A percentile compares a stretch with the other conserved stretches of the same genome.
These are phyloP conservation scores for Oxycera nigricornis DNA, from an alignment of 2,888 invertebrate species.

Conservation along the genomic window DNA sequence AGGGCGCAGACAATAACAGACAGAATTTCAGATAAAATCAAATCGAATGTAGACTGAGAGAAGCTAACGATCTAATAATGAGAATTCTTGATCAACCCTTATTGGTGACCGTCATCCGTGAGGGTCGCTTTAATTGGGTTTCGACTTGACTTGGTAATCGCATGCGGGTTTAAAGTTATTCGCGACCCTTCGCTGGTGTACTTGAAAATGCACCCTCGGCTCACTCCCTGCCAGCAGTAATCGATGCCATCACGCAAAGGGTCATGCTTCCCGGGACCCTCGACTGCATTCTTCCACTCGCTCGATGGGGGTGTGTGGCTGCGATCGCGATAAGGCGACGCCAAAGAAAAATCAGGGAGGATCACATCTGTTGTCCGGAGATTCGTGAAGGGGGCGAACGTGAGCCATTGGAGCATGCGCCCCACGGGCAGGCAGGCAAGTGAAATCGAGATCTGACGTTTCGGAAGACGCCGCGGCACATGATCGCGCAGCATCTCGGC, in stretches of 20 bases:
- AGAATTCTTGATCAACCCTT: background rate
- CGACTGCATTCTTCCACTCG: background rate
- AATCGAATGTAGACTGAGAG: background rate
- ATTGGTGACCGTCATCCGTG: background rate
- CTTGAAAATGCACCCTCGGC: background rate
- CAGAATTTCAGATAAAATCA: too few relatives aligned
- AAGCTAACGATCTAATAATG: too few relatives aligned
- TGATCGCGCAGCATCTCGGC: slow-evolving; percentile 30
- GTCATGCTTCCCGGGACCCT: too few relatives aligned
- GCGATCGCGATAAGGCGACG: background rate
- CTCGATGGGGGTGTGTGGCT: slow-evolving; percentile 15
- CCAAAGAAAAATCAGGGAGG: background rate
- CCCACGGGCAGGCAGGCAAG: slow-evolving; percentile 44
- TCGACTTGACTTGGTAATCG: background rate
- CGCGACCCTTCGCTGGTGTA: background rate
- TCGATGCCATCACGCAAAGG: too few relatives aligned
- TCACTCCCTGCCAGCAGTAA: too few relatives aligned
- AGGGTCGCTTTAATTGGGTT: background rate
- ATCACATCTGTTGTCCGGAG: slow-evolving; percentile 5
- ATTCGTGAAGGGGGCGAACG: background rate
- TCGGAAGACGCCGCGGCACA: background rate
- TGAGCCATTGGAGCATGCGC: slow-evolving; percentile 43
- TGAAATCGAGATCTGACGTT: slow-evolving; percentile 44
- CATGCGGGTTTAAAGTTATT: slow-evolving; percentile 11
- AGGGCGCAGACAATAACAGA: too few relatives aligned